Conservation (phyloP, 2,797 vertebrate genomes). For the Clarias fuscus region DNA sequence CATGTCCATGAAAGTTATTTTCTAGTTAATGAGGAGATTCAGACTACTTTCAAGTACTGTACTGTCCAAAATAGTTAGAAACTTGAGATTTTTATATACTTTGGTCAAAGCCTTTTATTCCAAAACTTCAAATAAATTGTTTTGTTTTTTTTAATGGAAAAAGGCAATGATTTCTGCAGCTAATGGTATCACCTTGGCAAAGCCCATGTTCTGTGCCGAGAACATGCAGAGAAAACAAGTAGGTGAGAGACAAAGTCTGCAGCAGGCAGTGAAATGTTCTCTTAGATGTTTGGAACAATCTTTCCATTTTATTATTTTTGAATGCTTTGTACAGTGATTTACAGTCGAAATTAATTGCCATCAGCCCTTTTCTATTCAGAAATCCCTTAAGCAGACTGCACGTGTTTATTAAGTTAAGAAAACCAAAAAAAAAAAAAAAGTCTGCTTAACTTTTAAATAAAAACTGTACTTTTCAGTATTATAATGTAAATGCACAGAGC, state of each 20-base stretch:
- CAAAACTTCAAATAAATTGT: background rate
- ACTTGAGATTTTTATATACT: background rate
- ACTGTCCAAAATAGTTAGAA: background rate
- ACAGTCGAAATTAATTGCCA: too few species aligned
- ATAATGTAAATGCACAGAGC: background rate
- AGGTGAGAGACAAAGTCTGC: background rate
- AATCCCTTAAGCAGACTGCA: background rate
- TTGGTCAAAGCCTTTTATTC: background rate
- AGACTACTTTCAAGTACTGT: background rate
- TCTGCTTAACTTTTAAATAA: background rate
- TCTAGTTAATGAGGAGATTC: background rate
- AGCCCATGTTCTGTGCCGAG: background rate
- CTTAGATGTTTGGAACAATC: background rate
- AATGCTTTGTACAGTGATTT: background rate
- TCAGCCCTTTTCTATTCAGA: background rate
- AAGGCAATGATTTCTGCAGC: background rate
- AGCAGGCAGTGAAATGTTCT: background rate
- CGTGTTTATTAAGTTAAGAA: background rate
- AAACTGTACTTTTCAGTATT: background rate
- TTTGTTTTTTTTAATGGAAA: background rate
- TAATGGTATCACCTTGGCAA: background rate
- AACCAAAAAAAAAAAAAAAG: background rate
- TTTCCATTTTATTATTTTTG: background rate
- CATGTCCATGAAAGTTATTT: background rate
- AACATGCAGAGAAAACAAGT: background rate